Evolutionary conservation across 2,797 vertebrate species (phyloP).

Genomic region (Melanotaenia maccullochi): DNA sequence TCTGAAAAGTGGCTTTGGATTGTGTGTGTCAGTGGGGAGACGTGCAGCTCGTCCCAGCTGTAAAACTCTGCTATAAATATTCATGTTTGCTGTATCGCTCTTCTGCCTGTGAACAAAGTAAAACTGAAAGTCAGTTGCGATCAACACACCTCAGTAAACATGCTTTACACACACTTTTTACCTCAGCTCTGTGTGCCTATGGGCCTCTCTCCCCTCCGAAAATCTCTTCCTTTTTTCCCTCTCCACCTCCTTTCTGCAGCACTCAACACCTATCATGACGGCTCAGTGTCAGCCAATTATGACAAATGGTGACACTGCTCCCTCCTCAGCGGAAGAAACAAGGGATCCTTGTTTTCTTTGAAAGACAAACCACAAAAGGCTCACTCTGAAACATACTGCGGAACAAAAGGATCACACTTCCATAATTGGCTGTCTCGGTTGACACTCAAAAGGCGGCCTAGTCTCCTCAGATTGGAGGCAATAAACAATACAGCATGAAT

Average conservation of each 20-base stretch:
- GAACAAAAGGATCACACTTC: constrained; percentile 68
- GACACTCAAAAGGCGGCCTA: constrained; percentile 54
- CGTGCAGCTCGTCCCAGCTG: neutral
- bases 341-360: constrained; percentile 62
- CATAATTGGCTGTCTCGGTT: constrained; percentile 69
- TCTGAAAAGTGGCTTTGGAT: neutral
- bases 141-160: constrained; percentile 47
- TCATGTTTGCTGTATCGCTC: neutral
- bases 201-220: constrained; percentile 16
- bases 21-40: neutral
- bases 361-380: constrained; percentile 61
- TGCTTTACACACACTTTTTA: constrained; percentile 26
- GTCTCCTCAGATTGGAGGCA: constrained; percentile 59
- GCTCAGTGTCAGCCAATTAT: constrained; percentile 73
- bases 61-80: constrained; percentile 4
- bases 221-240: constrained; percentile 10
- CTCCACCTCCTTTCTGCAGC: constrained; percentile 40
- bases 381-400: constrained; percentile 49
- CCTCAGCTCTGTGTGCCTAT: constrained; percentile 43
- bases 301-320: constrained; percentile 41
- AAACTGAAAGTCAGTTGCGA: constrained; percentile 52
- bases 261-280: constrained; percentile 43
- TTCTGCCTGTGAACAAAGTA: constrained; percentile 31
- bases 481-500: constrained; percentile 75
- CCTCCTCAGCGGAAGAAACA: constrained; percentile 38